These are phyloP conservation scores for Drosophila kikkawai DNA, from an alignment of 1,140 invertebrate species.

Conservation along the genomic window DNA sequence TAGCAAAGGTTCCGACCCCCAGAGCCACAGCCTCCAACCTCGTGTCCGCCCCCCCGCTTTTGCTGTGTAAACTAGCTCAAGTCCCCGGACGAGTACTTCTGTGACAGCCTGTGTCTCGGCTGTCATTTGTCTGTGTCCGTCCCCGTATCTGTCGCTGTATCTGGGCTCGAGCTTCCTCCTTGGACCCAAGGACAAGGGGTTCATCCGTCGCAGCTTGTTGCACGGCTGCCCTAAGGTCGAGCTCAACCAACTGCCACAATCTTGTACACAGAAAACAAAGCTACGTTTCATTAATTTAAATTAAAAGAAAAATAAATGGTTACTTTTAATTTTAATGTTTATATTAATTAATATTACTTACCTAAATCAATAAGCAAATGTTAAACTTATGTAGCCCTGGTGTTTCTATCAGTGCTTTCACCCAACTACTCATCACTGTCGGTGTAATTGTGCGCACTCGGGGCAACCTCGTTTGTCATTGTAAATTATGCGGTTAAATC, in stretches of 20 bases:
- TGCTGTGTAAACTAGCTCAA: constrained; percentile 31
- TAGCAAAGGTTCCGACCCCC: constrained; percentile 42
- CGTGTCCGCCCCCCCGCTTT: neutral
- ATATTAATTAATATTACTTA: neutral
- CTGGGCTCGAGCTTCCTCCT: constrained; percentile 38
- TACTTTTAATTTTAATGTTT: too few species aligned
- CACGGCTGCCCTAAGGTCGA: constrained; percentile 33
- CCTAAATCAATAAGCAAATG: neutral
- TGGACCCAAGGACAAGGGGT: constrained; percentile 52
- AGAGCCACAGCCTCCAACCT: constrained; percentile 7
- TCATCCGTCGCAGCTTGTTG: constrained; percentile 66
- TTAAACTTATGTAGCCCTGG: neutral
- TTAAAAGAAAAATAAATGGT: too few species aligned
- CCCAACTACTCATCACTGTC: constrained; percentile 15
- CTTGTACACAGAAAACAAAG: neutral
- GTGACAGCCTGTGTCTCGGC: constrained; percentile 49
- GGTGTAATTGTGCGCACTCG: constrained; percentile 77
- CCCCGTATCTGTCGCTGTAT: constrained; percentile 13
- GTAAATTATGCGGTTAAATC: constrained; percentile 83
- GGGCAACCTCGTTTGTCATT: constrained; percentile 79
- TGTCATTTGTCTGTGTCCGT: constrained; percentile 78
- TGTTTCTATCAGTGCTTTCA: constrained; percentile 11
- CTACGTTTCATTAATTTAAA: too few species aligned
- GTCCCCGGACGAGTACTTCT: constrained; percentile 53
- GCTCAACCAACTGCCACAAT: neutral